phyloP scores from a whole-genome alignment of 2,888 invertebrate species.

The Cheilosia vulpina region DNA sequence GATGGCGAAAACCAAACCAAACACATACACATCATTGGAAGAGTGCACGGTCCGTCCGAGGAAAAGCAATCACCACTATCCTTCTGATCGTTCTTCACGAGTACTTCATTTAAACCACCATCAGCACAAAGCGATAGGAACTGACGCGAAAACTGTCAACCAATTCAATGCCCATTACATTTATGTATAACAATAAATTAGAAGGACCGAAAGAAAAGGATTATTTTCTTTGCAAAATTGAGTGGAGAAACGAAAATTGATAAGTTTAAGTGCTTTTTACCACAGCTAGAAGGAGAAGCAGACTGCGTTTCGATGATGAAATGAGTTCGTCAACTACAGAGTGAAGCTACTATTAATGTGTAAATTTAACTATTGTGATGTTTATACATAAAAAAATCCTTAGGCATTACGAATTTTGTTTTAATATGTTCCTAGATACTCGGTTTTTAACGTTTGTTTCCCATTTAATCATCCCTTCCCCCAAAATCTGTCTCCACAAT shows the following conservation, averaged over 20 bases:
- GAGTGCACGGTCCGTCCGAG: conserved; percentile 21
- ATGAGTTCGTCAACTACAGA: conserved; percentile 1
- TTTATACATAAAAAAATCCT: conserved; percentile 39
- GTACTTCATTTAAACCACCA: conserved; percentile 4
- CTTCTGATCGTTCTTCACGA: not conserved
- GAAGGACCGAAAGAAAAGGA: not conserved
- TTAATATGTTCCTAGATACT: conserved; percentile 33
- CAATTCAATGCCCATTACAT: not conserved
- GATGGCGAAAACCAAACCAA: conserved; percentile 53
- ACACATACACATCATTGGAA: conserved; percentile 35
- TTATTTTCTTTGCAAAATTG: conserved; percentile 1
- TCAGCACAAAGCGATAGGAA: conserved; percentile 41
- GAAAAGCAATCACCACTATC: not conserved
- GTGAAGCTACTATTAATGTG: conserved; percentile 4
- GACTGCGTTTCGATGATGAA: not conserved
- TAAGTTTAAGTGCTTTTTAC: not conserved
- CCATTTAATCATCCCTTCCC: not conserved
- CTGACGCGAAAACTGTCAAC: conserved; percentile 1
- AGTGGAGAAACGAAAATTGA: not conserved
- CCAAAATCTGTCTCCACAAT: conserved; percentile 24
- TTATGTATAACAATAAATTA: not conserved
- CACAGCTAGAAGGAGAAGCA: not conserved
- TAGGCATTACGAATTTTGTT: conserved; percentile 30
- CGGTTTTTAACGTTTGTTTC: conserved; percentile 4
- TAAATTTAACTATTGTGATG: conserved; percentile 43